Conservation (phyloP, 2,888 invertebrate genomes). For the Rapana venosa region DNA sequence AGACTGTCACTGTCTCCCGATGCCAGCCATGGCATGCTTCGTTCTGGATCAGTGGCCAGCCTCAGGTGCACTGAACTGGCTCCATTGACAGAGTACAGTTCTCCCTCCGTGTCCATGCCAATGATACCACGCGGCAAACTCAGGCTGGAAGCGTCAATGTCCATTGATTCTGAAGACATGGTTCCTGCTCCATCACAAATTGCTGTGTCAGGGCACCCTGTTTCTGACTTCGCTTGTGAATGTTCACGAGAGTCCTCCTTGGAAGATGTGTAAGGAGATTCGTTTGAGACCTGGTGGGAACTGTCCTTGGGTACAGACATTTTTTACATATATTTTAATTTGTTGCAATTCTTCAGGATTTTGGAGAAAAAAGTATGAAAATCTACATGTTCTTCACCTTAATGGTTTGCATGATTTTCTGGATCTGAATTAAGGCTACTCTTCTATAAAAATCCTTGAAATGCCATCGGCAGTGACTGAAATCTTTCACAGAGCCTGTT, state of each 20-base stretch:
- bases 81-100: background rate
- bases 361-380: background rate
- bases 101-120: slow-evolving; percentile 21
- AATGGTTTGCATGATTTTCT: too few relatives aligned
- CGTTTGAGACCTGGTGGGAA: background rate
- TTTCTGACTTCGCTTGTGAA: background rate
- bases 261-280: background rate
- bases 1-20: slow-evolving; percentile 10
- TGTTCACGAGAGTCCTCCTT: background rate
- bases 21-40: background rate
- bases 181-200: background rate
- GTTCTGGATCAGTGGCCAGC: background rate
- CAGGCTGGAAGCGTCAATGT: slow-evolving; percentile 29
- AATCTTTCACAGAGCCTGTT: too few relatives aligned
- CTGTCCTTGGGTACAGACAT: background rate
- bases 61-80: background rate
- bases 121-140: slow-evolving; percentile 17
- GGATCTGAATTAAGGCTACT: background rate
- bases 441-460: background rate
- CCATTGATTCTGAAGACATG: background rate
- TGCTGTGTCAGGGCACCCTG: background rate
- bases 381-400: background rate
- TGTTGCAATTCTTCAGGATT: background rate
- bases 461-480: background rate
- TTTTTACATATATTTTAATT: background rate